Base-by-base conservation (phyloP, 2,113 vertebrate species). In the Okapia johnstoni region DNA sequence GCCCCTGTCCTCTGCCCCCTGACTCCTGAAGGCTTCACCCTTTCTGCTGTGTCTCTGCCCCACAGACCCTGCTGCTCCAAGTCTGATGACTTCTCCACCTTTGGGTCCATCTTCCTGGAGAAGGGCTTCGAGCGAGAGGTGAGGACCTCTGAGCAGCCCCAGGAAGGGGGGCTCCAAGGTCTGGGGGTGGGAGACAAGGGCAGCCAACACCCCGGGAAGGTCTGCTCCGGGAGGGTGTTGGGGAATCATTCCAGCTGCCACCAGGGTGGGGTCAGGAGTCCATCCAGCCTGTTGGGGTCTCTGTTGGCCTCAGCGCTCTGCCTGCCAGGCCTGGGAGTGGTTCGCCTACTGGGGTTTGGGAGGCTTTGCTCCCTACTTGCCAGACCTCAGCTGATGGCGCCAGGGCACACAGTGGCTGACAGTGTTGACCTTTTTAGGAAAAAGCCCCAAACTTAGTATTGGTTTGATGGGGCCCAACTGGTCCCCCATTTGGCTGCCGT, bases 41-140 rank as follows among this genome's bases (percentile, higher is more conserved):
- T 55, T 60, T 19, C 21, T 15, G 33, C 92, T 4, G 25, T 12
- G 2, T 28, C 85, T 93, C 90, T 12, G 48, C 70, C 46, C 93
- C 63, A 48, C 92, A 99, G 99, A 52, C 99, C 99, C 0, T 99
- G 99, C 99, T 99, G 99, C 54, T 98, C 98, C 61, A 99, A 98
- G 70, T 99, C 99, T 0, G 99, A 99, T 43, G 99, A 99, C 97
- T 99, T 99, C 92, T 98, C 98, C 58, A 98, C 99, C 88, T 98
- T 99, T 28, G 99, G 99, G n/a, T 93, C 99, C 60, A 99, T 99
- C 98, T 99, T 99, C 98, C 99, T 99, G 83, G 99, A 99, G 97
- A 99, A 99, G n/a, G 98, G 99, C 60, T 98, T 99, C 52, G 99
- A 99, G 98, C 99, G 99, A 93, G 99, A 99, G 99, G 99, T 99